phyloP scores from a whole-genome alignment of 2,888 invertebrate genomes.

The Dolichomitus sp. region DNA sequence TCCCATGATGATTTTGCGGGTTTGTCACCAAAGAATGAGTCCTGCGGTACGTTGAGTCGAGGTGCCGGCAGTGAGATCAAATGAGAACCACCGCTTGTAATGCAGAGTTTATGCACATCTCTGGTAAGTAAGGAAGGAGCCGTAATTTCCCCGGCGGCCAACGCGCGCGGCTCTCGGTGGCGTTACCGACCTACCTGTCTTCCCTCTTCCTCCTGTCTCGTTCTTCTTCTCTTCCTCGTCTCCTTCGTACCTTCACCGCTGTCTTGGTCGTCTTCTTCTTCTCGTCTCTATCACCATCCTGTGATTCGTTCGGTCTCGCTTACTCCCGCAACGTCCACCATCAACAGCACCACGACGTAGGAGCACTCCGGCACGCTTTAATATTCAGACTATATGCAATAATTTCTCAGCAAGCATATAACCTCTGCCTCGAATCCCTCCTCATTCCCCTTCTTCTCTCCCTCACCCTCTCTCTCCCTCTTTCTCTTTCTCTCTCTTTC shows the following conservation, averaged over 20 bases:
- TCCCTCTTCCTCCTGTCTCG: conserved; percentile 71
- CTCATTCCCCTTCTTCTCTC: conserved; percentile 51
- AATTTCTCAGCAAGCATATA: conserved; percentile 84
- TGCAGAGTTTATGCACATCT: conserved; percentile 85
- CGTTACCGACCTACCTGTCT: conserved; percentile 84
- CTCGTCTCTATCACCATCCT: conserved; percentile 64
- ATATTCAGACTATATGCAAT: conserved; percentile 86
- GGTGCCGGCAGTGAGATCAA: conserved; percentile 41
- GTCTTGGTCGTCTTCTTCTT: conserved; percentile 62
- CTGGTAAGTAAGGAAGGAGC: conserved; percentile 83
- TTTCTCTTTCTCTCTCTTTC: conserved; percentile 40
- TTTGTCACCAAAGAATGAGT: background rate
- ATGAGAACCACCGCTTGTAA: conserved; percentile 83
- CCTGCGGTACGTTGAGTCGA: background rate
- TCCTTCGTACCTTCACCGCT: conserved; percentile 60
- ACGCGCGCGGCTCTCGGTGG: conserved; percentile 81
- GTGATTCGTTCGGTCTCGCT: conserved; percentile 58
- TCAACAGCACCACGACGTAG: conserved; percentile 55
- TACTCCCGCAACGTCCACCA: conserved; percentile 69
- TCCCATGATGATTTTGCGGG: background rate
- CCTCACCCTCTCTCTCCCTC: conserved; percentile 31
- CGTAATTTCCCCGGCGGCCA: conserved; percentile 86
- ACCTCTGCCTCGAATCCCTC: conserved; percentile 70
- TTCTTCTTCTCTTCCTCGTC: conserved; percentile 68
- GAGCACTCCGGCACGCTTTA: conserved; percentile 83